Evolutionary conservation across 2,888 invertebrate species (phyloP).

Genomic region (Lacanobia oleracea): DNA sequence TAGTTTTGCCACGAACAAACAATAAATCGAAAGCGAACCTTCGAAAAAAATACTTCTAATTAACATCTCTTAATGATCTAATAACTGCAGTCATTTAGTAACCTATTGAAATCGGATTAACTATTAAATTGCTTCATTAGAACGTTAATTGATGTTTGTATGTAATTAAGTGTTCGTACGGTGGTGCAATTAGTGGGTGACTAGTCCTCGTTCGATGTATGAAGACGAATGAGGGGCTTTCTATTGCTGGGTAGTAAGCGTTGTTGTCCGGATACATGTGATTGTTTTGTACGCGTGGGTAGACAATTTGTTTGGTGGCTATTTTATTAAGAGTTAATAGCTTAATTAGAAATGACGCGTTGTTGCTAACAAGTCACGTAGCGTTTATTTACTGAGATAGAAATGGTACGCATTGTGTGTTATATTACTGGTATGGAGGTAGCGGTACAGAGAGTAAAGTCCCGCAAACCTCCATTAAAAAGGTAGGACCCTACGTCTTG

Average conservation of each 20-base stretch:
- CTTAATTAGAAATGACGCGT: conserved; percentile 43
- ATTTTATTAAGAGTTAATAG: conserved; percentile 32
- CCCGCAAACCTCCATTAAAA: too few relatives aligned
- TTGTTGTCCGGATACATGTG: conserved; percentile 24
- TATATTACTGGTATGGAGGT: too few relatives aligned
- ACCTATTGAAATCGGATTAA: conserved; percentile 61
- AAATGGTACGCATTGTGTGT: too few relatives aligned
- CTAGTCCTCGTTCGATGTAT: conserved; percentile 32
- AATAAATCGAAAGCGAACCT: conserved; percentile 22
- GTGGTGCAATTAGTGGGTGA: conserved; percentile 54
- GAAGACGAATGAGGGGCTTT: conserved; percentile 63
- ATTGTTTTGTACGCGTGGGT: conserved; percentile 35
- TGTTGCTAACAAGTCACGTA: background rate
- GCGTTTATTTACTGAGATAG: conserved; percentile 1
- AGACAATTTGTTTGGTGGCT: conserved; percentile 41
- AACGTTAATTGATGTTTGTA: conserved; percentile 63
- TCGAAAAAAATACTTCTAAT: conserved; percentile 41
- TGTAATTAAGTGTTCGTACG: conserved; percentile 54
- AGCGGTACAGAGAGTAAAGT: too few relatives aligned
- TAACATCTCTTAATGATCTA: conserved; percentile 42
- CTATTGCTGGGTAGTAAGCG: conserved; percentile 51
- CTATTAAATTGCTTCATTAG: conserved; percentile 67
- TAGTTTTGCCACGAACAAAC: conserved; percentile 6
- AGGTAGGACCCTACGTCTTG: too few relatives aligned
- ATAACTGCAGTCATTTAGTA: conserved; percentile 52